Base-by-base conservation (phyloP, 2,113 vertebrate genomes). In the Marcusenius ussheri region DNA sequence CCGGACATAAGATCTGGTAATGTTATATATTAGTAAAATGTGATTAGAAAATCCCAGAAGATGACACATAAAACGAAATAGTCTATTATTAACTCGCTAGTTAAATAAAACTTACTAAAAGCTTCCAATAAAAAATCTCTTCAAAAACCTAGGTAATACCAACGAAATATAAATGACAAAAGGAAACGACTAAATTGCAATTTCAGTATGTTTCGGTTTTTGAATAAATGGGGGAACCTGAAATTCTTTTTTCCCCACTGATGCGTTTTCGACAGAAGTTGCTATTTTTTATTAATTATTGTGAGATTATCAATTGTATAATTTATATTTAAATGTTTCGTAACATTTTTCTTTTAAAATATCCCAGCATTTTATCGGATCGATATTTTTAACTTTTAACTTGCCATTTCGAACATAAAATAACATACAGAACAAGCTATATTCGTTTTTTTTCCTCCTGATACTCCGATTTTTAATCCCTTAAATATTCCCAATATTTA, bases 401-500 rank as follows among this genome's bases (percentile, higher is more conserved):
- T 87, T 83, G 50, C 49, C 24, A 56, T 87, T 87, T 19, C 15
- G 5, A 42, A 42, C 35, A 42, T 80, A 15, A 80, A 80, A 42
- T 42, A 80, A 42, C 13, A 80, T 47, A 84, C 45, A 84, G 21
- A 45, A 21, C 77, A 45, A 46, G 45, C 42, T 87, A 27, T 27
- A 53, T 53, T 87, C 45, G n/a, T n/a, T 86, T 85, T 86, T 47
- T 53, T 47, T 19, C n/a, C 3, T 9, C 35, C 27, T 51, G 47
- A 17, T 53, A 39, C 24, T 86, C 15, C 31, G 46, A 87, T 56
- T 53, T 53, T 87, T 50, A 87, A 50, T 35, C 45, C 9, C 13
- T 87, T 87, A 51, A 87, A 87, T 87, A 51, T 51, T 87, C 46
- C 45, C 13, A 51, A 47, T 87, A 87, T 53, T 56, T 39, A 35